Base-by-base conservation (phyloP, 2,113 vertebrate species). In the Monopterus albus region DNA sequence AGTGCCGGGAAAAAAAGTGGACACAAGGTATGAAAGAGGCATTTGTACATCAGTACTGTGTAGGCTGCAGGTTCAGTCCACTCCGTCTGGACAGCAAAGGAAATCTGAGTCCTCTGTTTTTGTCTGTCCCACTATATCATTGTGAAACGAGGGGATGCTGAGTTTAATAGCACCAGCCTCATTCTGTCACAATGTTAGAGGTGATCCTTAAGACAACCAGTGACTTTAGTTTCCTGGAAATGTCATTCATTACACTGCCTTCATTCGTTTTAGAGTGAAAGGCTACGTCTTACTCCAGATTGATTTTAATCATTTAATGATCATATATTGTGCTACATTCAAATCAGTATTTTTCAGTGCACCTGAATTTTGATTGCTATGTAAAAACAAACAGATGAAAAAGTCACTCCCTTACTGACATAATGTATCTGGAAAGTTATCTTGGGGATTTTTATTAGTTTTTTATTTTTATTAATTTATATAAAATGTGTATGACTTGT, bases 91-190 rank as follows among this genome's bases (percentile, higher is more conserved):
- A n/a, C 17, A 72, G 31, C 29, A 56, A 51, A 67, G 35, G 64
- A 77, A 81, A 89, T 64, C 46, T 26, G 40, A 82, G 17, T 26
- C 55, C 13, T 2, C 39, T 61, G n/a, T 78, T 67, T 79, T 62
- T 3, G 35, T 75, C 65, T 38, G 38, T 61, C 64, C 67, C 68
- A 23, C 45, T 23, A 28, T 42, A 36, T 82, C 50, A 35, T 8
- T 58, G 68, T 87, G 76, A 86, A 90, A 71, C 39, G 4, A 35
- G 25, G 43, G 53, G 49, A 40, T 55, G 55, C 20, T 40, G 40
- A 46, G 50, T 84, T 80, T 87, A 85, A 74, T 31, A 55, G 68
- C 71, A 50, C 51, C 60, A 80, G 67, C 78, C 63, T 88, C 72
- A 73, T 86, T 84, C 73, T 75, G 63, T 83, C 75, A 69, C 29